Conservation (phyloP, 2,113 vertebrate species). For the Numida meleagris region DNA sequence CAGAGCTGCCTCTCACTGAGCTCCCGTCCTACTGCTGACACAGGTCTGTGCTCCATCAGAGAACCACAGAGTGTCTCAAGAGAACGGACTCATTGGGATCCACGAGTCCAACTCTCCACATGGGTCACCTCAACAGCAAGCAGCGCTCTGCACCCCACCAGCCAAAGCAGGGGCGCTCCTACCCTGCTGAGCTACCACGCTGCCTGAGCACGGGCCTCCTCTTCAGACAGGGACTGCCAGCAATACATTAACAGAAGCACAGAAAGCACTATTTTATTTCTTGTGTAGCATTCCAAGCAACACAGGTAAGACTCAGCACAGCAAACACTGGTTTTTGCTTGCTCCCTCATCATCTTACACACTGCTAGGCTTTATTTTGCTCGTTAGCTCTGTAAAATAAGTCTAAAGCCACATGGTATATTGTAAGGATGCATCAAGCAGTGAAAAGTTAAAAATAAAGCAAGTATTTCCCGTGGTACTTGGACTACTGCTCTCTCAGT, state of each 20-base stretch:
- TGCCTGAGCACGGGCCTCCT: background rate
- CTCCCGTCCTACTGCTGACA: background rate
- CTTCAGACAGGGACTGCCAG: background rate
- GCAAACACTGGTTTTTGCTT: background rate
- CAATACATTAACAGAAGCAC: background rate
- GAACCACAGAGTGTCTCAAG: too few species aligned
- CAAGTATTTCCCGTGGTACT: background rate
- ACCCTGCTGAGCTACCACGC: background rate
- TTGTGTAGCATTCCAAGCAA: background rate
- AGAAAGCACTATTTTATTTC: background rate
- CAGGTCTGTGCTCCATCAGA: accelerated
- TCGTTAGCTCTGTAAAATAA: background rate
- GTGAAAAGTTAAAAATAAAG: background rate
- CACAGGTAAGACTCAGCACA: background rate
- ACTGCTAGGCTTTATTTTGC: background rate
- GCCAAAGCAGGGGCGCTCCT: background rate
- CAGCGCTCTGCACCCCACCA: background rate
- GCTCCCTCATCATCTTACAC: background rate
- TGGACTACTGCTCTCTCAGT: background rate
- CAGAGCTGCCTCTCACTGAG: background rate
- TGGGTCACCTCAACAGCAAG: accelerated
- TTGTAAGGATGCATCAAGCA: background rate
- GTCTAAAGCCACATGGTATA: background rate
- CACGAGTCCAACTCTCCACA: too few species aligned
- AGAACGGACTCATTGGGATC: too few species aligned